A percentile compares a stretch with the other conserved stretches of the same genome.
phyloP scores from a whole-genome alignment of 2,888 invertebrate species.

The Gortyna flavago region DNA sequence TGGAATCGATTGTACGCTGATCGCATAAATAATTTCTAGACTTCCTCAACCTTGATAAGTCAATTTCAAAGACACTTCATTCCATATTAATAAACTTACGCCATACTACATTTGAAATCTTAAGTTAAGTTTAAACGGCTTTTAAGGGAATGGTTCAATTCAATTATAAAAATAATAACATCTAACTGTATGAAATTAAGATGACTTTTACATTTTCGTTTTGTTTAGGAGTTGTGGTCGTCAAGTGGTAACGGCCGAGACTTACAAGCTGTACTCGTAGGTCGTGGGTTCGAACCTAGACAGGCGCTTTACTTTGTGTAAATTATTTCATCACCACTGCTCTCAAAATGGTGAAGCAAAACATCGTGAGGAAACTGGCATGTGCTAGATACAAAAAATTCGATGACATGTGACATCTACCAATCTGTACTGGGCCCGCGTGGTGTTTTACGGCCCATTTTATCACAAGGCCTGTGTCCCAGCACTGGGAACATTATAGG shows the following conservation, averaged over 20 bases:
- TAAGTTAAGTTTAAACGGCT: conserved; percentile 1
- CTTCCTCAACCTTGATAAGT: conserved; percentile 3
- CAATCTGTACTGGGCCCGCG: background rate
- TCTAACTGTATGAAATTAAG: background rate
- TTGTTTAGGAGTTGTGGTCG: background rate
- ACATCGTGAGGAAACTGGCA: background rate
- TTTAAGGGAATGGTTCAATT: background rate
- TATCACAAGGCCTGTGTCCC: background rate
- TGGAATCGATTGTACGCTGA: background rate
- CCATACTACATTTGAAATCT: background rate
- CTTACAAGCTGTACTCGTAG: background rate
- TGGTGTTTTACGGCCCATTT: background rate
- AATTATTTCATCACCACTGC: background rate
- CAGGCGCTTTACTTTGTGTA: background rate
- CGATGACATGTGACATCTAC: background rate
- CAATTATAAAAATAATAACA: background rate
- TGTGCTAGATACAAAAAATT: background rate
- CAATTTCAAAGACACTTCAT: background rate
- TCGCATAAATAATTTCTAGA: conserved; percentile 6
- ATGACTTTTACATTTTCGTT: background rate
- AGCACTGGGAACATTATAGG: background rate
- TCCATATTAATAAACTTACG: background rate
- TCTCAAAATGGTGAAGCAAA: background rate
- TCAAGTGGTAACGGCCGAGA: background rate
- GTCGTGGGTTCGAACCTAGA: background rate